A percentile compares a stretch with the other conserved stretches of the same genome.
phyloP scores from a whole-genome alignment of 2,888 invertebrate genomes.

The Cataglyphis livida region DNA sequence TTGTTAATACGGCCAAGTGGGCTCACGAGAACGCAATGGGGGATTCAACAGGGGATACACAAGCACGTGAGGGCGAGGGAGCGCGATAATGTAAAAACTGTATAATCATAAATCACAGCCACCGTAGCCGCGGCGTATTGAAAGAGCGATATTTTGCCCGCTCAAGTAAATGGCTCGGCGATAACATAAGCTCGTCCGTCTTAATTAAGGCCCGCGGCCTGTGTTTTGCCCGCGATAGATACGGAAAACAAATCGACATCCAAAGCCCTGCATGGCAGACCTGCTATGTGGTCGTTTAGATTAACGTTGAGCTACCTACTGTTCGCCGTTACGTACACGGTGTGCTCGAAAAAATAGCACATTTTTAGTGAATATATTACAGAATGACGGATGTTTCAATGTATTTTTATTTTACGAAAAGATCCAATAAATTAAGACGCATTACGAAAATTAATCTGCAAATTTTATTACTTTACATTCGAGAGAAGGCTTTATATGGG shows the following conservation, averaged over 20 bases:
- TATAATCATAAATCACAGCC: constrained; percentile 56
- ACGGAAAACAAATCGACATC: constrained; percentile 55
- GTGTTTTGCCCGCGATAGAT: constrained; percentile 45
- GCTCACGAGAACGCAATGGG: background rate
- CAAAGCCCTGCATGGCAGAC: constrained; percentile 30
- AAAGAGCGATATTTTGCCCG: constrained; percentile 56
- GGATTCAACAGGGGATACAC: constrained; percentile 22
- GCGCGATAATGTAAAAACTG: constrained; percentile 45
- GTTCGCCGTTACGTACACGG: constrained; percentile 52
- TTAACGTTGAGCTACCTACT: constrained; percentile 47
- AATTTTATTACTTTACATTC: background rate
- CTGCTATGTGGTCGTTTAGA: constrained; percentile 42
- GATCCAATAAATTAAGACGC: background rate
- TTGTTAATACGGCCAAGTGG: constrained; percentile 41
- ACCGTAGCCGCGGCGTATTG: constrained; percentile 35
- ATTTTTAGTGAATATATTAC: background rate
- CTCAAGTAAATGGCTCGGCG: constrained; percentile 52
- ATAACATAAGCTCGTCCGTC: constrained; percentile 52
- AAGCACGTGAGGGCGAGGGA: background rate
- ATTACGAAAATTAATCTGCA: background rate
- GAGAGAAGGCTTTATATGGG: background rate
- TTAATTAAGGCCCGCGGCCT: constrained; percentile 48
- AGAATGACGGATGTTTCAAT: background rate
- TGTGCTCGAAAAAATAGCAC: constrained; percentile 54
- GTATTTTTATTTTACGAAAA: background rate